Conservation (phyloP, 2,113 vertebrate species). For the Epinephelus fuscoguttatus region DNA sequence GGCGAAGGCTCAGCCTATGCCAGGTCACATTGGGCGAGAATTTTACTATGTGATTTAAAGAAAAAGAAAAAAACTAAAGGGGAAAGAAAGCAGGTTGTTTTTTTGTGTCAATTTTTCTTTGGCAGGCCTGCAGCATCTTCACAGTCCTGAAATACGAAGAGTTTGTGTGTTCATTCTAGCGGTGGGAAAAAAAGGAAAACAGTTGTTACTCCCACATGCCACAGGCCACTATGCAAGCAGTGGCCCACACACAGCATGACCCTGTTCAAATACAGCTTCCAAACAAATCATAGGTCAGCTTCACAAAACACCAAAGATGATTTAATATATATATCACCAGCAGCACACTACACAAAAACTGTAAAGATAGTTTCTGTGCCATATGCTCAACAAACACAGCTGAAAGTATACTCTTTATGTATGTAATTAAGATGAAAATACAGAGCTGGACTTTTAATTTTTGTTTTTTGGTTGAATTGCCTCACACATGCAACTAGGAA, state of each 20-base stretch:
- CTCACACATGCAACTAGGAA: neutral
- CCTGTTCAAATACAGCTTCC: neutral
- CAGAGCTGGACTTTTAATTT: neutral
- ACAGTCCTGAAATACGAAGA: neutral
- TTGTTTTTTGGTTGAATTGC: neutral
- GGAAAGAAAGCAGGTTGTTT: neutral
- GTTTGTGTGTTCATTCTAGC: neutral
- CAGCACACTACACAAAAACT: neutral
- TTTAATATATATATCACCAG: slow-evolving; percentile 8
- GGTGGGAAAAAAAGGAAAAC: too few relatives aligned
- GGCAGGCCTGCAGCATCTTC: neutral
- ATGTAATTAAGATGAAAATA: neutral
- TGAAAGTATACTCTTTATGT: neutral
- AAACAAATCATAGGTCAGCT: neutral
- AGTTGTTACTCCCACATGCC: slow-evolving; percentile 3
- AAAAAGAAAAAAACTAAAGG: too few relatives aligned
- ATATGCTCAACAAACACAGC: neutral
- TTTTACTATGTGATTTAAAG: too few relatives aligned
- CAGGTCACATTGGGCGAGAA: too few relatives aligned
- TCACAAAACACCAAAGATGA: slow-evolving; percentile 13
- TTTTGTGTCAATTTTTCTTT: neutral
- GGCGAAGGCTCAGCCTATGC: too few relatives aligned
- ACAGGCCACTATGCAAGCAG: neutral
- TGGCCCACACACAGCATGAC: neutral
- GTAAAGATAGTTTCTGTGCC: neutral